Evolutionary conservation across 2,888 invertebrate genomes (phyloP).

Genomic region (Drosophila tanythrix): DNA sequence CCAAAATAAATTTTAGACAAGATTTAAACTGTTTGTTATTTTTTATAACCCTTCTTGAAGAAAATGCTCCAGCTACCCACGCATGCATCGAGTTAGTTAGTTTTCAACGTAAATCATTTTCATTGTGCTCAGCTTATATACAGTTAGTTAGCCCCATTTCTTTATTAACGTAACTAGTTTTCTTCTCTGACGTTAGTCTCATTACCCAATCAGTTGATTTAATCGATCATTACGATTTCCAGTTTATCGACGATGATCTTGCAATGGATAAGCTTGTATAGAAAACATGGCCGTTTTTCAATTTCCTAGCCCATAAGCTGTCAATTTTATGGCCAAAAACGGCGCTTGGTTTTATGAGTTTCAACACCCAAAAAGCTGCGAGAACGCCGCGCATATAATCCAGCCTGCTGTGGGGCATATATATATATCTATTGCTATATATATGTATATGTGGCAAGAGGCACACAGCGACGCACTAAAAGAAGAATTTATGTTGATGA

Average conservation of each 20-base stretch:
- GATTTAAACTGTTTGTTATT: not conserved
- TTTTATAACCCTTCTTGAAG: not conserved
- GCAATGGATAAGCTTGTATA: conserved; percentile 32
- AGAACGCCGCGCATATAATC: conserved; percentile 1
- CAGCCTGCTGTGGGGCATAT: not conserved
- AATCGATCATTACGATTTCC: conserved; percentile 55
- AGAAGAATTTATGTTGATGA: conserved; percentile 80
- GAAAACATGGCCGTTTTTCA: conserved; percentile 65
- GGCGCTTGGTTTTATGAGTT: conserved; percentile 76
- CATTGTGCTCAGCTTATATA: not conserved
- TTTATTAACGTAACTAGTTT: not conserved
- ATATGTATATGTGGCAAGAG: not conserved
- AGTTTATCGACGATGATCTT: conserved; percentile 60
- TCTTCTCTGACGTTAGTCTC: conserved; percentile 7
- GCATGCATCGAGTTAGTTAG: not conserved
- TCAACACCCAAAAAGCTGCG: conserved; percentile 71
- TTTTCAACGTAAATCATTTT: conserved; percentile 9
- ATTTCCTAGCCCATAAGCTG: conserved; percentile 77
- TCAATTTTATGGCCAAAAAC: conserved; percentile 78
- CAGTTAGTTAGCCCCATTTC: conserved; percentile 19
- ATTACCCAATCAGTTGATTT: conserved; percentile 47
- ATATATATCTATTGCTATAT: not conserved
- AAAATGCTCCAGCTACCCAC: not conserved
- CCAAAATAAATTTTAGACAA: not conserved
- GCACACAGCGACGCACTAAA: conserved; percentile 64